phyloP scores from a whole-genome alignment of 1,140 invertebrate genomes.

The Melanaphis sacchari region DNA sequence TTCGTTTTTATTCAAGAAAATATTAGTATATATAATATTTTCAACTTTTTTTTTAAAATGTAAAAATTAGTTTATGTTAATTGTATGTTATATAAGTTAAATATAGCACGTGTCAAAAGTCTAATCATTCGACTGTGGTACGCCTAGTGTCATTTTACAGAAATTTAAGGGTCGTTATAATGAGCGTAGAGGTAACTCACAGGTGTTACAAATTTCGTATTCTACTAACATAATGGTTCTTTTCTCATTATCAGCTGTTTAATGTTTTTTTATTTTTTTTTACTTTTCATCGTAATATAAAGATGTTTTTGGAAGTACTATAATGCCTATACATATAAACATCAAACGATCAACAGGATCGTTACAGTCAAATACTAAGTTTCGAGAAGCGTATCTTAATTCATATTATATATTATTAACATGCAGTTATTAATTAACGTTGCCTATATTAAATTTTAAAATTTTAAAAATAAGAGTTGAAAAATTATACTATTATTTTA shows the following conservation, averaged over 20 bases:
- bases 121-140: background rate
- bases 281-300: background rate
- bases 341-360: background rate
- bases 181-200: background rate
- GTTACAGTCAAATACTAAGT: background rate
- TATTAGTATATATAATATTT: background rate
- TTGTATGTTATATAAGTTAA: background rate
- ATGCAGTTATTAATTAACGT: background rate
- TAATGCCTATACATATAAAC: no score
- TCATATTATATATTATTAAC: background rate
- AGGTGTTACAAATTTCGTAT: background rate
- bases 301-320: no score
- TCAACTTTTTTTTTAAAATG: background rate
- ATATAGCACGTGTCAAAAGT: background rate
- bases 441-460: background rate
- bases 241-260: background rate
- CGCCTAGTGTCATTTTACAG: background rate
- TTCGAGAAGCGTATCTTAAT: background rate
- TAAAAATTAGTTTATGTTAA: background rate
- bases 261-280: background rate
- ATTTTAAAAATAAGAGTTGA: background rate
- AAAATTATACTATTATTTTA: background rate
- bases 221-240: background rate
- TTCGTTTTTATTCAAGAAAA: background rate
- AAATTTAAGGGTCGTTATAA: background rate